Evolutionary conservation across 2,797 vertebrate species (phyloP).

Genomic region (Micromesistius poutassou): DNA sequence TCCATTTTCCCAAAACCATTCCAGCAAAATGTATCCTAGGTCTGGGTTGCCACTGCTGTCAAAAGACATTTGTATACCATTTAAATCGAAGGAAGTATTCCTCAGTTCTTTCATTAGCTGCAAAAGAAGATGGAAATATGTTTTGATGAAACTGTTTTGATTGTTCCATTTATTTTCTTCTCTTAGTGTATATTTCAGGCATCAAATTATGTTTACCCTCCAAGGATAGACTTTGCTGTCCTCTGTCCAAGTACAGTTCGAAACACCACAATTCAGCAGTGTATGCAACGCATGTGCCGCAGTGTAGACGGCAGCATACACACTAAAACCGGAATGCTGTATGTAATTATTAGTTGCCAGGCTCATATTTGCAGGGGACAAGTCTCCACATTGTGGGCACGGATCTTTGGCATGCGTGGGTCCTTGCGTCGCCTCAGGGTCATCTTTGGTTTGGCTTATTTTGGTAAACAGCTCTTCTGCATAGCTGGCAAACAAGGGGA

Average conservation of each 20-base stretch:
- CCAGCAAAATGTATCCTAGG: slow-evolving; percentile 71
- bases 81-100: slow-evolving; percentile 62
- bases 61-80: slow-evolving; percentile 65
- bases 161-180: not conserved
- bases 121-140: slow-evolving; percentile 15
- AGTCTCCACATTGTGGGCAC: slow-evolving; percentile 71
- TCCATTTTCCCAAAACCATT: slow-evolving; percentile 72
- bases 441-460: slow-evolving; percentile 37
- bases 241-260: slow-evolving; percentile 49
- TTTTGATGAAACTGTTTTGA: not conserved
- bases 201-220: slow-evolving; percentile 70
- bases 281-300: slow-evolving; percentile 83
- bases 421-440: not conserved
- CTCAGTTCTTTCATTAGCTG: slow-evolving; percentile 80
- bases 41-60: slow-evolving; percentile 73
- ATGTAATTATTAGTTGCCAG: slow-evolving; percentile 49
- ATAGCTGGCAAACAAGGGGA: slow-evolving; percentile 70
- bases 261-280: slow-evolving; percentile 72
- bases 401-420: slow-evolving; percentile 40
- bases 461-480: slow-evolving; percentile 56
- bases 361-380: slow-evolving; percentile 60
- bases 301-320: slow-evolving; percentile 78
- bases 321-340: slow-evolving; percentile 60
- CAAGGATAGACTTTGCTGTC: slow-evolving; percentile 72
- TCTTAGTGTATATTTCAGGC: not conserved